These are phyloP conservation scores for Anthrax anthrax DNA, from an alignment of 2,888 invertebrate species.

Conservation along the genomic window DNA sequence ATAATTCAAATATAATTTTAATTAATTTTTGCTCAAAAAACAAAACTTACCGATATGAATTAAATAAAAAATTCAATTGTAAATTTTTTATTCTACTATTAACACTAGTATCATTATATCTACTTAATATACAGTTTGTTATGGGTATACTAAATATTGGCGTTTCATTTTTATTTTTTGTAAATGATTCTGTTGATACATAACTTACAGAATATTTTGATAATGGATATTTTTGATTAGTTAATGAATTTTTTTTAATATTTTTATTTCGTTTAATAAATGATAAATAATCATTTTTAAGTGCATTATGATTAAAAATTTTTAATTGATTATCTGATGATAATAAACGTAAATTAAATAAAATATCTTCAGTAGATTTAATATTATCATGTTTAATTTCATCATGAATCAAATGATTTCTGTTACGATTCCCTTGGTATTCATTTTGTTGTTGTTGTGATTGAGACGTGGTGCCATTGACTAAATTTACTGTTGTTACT, in stretches of 20 bases:
- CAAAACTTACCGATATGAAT: background rate
- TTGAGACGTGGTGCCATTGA: background rate
- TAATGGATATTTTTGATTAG: background rate
- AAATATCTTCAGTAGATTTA: background rate
- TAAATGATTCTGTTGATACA: conserved; percentile 9
- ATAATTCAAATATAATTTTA: too few relatives aligned
- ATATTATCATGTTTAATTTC: background rate
- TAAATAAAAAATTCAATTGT: background rate
- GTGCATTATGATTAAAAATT: conserved; percentile 4
- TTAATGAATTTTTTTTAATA: conserved; percentile 17
- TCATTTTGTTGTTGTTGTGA: background rate
- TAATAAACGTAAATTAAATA: conserved; percentile 1
- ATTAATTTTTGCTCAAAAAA: too few relatives aligned
- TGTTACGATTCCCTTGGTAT: background rate
- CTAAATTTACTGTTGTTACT: background rate
- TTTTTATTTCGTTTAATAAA: background rate
- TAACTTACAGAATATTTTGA: conserved; percentile 7
- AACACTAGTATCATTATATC: background rate
- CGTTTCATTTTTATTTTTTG: conserved; percentile 7
- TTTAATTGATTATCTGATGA: background rate
- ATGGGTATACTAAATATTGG: background rate
- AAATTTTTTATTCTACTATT: too few relatives aligned
- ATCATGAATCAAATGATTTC: background rate
- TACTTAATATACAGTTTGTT: background rate
- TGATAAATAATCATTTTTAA: conserved; percentile 2